Percentiles rank a stretch among this genome's conserved stretches.
These are phyloP conservation scores for Macroglossus sobrinus DNA, from an alignment of 2,113 vertebrate species.

Conservation along the genomic window DNA sequence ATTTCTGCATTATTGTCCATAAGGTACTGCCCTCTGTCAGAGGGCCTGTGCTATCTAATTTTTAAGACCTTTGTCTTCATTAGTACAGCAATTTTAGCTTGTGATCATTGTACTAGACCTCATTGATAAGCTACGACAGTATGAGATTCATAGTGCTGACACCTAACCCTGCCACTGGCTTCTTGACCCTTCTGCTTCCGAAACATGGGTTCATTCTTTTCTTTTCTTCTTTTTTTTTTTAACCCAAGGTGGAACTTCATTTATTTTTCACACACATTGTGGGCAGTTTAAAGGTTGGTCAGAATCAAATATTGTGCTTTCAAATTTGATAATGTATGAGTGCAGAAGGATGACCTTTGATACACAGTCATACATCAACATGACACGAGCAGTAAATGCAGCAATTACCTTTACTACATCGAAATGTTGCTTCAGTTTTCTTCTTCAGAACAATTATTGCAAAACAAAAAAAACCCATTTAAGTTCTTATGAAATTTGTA, in stretches of 20 bases:
- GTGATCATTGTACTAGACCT: constrained; percentile 93
- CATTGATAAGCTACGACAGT: constrained; percentile 93
- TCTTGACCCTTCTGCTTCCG: constrained; percentile 94
- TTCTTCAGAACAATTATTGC: constrained; percentile 81
- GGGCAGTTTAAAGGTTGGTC: constrained; percentile 90
- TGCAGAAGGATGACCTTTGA: constrained; percentile 96
- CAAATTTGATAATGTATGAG: constrained; percentile 99
- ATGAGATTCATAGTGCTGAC: constrained; percentile 89
- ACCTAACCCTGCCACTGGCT: constrained; percentile 88
- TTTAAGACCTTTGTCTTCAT: constrained; percentile 92
- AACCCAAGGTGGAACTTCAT: constrained; percentile 79
- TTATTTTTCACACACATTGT: constrained; percentile 83
- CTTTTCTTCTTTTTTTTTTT: constrained; percentile 44
- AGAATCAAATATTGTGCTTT: constrained; percentile 92
- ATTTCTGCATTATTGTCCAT: constrained; percentile 79
- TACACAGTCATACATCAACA: constrained; percentile 95
- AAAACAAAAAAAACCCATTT: constrained; percentile 47
- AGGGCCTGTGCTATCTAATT: constrained; percentile 74
- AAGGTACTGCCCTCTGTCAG: constrained; percentile 80
- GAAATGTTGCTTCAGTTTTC: constrained; percentile 80
- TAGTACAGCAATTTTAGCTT: constrained; percentile 92
- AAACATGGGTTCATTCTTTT: constrained; percentile 85
- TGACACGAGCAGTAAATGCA: constrained; percentile 94
- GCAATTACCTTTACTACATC: constrained; percentile 89
- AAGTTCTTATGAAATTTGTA: constrained; percentile 68